Evolutionary conservation across 2,113 vertebrate species (phyloP), one percentile per base, ranked within the genome.

Genomic region (Notarius lentiginosus): DNA sequence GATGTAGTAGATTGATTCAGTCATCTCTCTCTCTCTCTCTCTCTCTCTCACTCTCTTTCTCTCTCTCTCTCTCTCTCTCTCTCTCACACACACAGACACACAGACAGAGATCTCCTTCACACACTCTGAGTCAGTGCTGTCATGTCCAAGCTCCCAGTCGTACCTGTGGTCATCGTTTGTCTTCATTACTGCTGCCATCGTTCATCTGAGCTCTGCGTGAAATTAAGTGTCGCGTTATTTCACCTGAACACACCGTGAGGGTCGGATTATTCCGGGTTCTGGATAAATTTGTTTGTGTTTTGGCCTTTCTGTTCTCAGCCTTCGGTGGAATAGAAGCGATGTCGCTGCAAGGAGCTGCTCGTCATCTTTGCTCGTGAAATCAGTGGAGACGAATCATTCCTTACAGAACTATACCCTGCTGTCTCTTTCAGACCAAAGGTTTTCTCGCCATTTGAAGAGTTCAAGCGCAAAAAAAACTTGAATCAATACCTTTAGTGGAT

Each of bases 121-220:
- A 83, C 84, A 79, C 82, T 53, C 85, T 73, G 41, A 76, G 73
- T 34, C 84, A 30, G 41, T 66, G 60, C 65, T 81, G 85, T 80
- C 73, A 65, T 80, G 20, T 66, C 66, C 15, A 10, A 86, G 66
- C 73, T 86, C 70, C 55, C 72, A 79, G 75, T 68, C 30, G 22
- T 89, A 81, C 75, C 82, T 82, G 66, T 27, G 82, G 63, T 47
- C 10, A 61, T 63, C 63, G 66, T 87, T 84, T 84, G 76, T 84
- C 75, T 89, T 89, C 85, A 85, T 87, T 86, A 79, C 56, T 10
- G 68, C 61, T 76, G 83, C 79, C 83, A 77, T 85, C 75, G 30
- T 82, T 79, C 65, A 41, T 83, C 80, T 63, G 56, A 75, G 55
- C 47, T 41, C 17, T 20, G 68, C 85, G 58, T 61, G 68, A 85